These are phyloP conservation scores for Pectinophora gossypiella DNA, from an alignment of 1,140 invertebrate species.

Conservation along the genomic window DNA sequence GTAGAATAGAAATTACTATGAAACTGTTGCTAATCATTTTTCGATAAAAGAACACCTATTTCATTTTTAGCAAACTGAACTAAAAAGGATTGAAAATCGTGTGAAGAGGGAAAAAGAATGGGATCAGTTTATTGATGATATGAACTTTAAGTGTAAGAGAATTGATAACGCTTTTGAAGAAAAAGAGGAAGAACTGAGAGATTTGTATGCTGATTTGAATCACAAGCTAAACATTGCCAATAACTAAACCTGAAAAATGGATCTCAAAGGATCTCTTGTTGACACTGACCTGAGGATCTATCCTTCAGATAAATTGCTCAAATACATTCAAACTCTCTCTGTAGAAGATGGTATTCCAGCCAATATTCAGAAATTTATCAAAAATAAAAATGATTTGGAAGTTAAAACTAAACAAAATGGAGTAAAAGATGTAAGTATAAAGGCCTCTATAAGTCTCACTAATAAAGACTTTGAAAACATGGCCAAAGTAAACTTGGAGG, in stretches of 20 bases:
- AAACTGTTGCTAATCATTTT: no score
- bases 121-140: slow-evolving; percentile 85
- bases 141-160: slow-evolving; percentile 82
- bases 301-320: slow-evolving; percentile 71
- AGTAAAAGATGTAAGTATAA: slow-evolving; percentile 5
- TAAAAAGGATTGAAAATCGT: slow-evolving; percentile 75
- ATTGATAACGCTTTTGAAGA: slow-evolving; percentile 86
- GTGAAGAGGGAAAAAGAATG: slow-evolving; percentile 80
- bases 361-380: slow-evolving; percentile 52
- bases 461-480: slow-evolving; percentile 42
- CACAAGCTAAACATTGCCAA: slow-evolving; percentile 81
- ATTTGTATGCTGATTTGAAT: slow-evolving; percentile 85
- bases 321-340: slow-evolving; percentile 67
- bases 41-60: no score
- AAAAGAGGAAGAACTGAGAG: slow-evolving; percentile 85
- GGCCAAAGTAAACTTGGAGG: background rate
- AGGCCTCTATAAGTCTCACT: no score
- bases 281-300: slow-evolving; percentile 77
- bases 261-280: slow-evolving; percentile 74
- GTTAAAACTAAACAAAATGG: slow-evolving; percentile 5
- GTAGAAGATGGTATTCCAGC: slow-evolving; percentile 40
- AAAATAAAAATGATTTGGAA: slow-evolving; percentile 20
- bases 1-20: no score
- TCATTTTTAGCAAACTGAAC: slow-evolving; percentile 57
- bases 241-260: slow-evolving; percentile 72